Base-by-base conservation (phyloP, 2,113 vertebrate species). In the Formicarius rufipectus region DNA sequence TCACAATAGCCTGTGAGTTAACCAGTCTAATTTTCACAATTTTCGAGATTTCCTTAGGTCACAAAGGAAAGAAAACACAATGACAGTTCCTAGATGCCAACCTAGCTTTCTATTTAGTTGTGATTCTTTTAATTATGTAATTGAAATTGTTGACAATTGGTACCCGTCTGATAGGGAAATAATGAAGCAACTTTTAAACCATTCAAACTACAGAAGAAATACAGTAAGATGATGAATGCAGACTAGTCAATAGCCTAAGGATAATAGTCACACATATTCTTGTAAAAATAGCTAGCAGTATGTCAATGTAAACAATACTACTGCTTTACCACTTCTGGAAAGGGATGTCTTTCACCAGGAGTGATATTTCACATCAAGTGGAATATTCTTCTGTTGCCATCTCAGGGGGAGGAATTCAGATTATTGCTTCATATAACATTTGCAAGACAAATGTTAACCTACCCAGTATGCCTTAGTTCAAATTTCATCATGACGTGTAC, bases 401-500 rank as follows among this genome's bases (percentile, higher is more conserved):
- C 25, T 77, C 64, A 81, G 33, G 81, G 28, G 22, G 42, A 93
- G 6, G 10, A 89, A 77, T 78, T 66, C 20, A 49, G 35, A 25
- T 47, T 69, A 89, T 11, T 71, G 14, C 25, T 87, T 74, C 42
- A 45, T 40, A 89, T 87, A 63, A 37, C 2, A 63, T 72, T 85
- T 66, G 37, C 33, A 81, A 77, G n/a, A 66, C 10, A 86, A 59
- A 60, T 25, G 16, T 42, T 17, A 10, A 49, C 2, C 3, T 33
- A 42, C 13, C 7, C 27, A 59, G 55, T 84, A 60, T 73, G 10
- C 10, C n/a, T 71, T 60, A 84, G 42, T 63, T 86, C 33, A 42
- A 47, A 64, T 83, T 47, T 71, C 33, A 27, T 18, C 6, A 64
- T 8, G 30, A 55, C 0, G 0, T 25, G 6, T 28, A 80, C n/a